phyloP scores from a whole-genome alignment of 2,113 vertebrate genomes.

The Coturnix japonica region DNA sequence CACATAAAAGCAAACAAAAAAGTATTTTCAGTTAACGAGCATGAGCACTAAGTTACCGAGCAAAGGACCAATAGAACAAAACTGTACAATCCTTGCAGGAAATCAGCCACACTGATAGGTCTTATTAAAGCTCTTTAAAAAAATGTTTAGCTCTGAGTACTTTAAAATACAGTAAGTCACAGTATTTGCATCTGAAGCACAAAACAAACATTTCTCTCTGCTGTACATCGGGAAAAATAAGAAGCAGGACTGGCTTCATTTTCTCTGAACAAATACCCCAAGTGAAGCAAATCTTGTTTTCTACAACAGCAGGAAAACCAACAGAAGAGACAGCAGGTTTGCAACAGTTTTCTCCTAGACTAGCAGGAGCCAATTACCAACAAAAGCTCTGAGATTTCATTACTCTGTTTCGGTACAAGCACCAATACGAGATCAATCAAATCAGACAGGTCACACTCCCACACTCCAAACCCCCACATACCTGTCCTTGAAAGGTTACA shows the following conservation, averaged over 20 bases:
- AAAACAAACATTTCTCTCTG: background rate
- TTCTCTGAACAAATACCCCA: background rate
- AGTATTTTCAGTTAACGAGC: background rate
- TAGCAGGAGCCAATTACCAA: background rate
- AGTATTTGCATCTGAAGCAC: background rate
- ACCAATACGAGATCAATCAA: background rate
- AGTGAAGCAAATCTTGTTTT: background rate
- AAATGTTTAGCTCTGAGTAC: background rate
- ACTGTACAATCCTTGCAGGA: background rate
- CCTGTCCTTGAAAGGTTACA: conserved; percentile 74
- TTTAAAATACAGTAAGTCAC: background rate
- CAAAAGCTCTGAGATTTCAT: background rate
- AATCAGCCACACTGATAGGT: background rate
- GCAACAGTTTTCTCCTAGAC: background rate
- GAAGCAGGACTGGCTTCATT: background rate
- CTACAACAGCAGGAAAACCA: background rate
- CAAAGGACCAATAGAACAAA: background rate
- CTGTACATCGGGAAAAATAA: background rate
- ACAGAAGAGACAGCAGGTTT: background rate
- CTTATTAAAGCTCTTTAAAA: background rate
- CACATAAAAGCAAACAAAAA: background rate
- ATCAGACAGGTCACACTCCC: background rate
- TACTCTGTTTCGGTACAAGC: background rate
- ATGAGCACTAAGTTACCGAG: background rate
- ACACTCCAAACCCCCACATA: conserved; percentile 46